Percentiles rank a stretch among this genome's conserved stretches.
phyloP scores from a whole-genome alignment of 2,797 vertebrate genomes.

The Oryzias sinensis region DNA sequence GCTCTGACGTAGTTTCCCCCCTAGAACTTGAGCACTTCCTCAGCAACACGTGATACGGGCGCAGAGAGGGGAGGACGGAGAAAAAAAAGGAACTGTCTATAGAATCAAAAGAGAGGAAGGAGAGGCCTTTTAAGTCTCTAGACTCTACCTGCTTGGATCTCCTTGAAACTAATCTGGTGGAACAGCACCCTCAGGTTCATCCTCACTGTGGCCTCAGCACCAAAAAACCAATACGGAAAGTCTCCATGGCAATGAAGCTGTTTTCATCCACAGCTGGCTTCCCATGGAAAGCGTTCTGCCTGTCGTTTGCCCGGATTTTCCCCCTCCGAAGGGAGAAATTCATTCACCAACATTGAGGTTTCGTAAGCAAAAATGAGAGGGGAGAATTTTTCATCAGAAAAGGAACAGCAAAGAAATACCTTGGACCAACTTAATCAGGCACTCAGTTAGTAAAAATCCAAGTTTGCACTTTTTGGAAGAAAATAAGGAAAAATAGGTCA shows the following conservation, averaged over 20 bases:
- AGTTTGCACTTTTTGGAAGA: conserved; percentile 59
- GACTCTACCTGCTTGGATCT: conserved; percentile 12
- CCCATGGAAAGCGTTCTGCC: conserved; percentile 25
- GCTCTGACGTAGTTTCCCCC: conserved; percentile 48
- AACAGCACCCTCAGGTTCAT: conserved; percentile 13
- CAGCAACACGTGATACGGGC: conserved; percentile 36
- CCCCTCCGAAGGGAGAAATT: background rate
- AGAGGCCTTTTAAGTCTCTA: conserved; percentile 12
- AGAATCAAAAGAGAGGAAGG: conserved; percentile 6
- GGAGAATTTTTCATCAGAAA: conserved; percentile 6
- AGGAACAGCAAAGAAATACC: conserved; percentile 29
- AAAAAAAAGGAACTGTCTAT: conserved; percentile 10
- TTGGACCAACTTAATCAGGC: conserved; percentile 52
- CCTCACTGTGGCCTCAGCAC: conserved; percentile 42
- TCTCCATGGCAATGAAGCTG: conserved; percentile 44
- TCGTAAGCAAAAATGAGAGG: no score
- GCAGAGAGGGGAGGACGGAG: conserved; percentile 6
- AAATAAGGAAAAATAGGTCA: conserved; percentile 68
- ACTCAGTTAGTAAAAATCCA: conserved; percentile 49
- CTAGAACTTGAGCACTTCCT: conserved; percentile 48
- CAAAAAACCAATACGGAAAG: conserved; percentile 29
- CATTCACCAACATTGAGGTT: no score
- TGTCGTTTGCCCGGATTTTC: conserved; percentile 1
- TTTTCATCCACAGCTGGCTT: conserved; percentile 21
- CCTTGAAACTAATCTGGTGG: conserved; percentile 34